These are phyloP conservation scores for Cairina moschata DNA, from an alignment of 2,113 vertebrate species.

Conservation along the genomic window DNA sequence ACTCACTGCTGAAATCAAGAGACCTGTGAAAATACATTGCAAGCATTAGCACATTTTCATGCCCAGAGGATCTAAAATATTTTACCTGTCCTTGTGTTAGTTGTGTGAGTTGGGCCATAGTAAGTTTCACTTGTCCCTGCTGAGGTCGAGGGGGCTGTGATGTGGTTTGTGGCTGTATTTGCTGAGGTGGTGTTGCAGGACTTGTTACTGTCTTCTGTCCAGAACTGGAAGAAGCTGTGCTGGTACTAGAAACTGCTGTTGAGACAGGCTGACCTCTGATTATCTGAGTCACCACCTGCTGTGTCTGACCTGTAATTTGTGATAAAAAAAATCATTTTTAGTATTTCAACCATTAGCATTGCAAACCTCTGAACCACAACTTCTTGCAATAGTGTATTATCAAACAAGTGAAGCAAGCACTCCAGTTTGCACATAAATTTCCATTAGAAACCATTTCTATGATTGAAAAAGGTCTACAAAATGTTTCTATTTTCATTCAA, in stretches of 20 bases:
- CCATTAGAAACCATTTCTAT: background rate
- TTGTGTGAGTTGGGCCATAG: constrained; percentile 96
- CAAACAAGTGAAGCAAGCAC: background rate
- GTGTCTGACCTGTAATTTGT: constrained; percentile 80
- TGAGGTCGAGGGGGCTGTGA: constrained; percentile 82
- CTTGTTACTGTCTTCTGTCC: constrained; percentile 77
- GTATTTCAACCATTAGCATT: background rate
- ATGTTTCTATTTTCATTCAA: background rate
- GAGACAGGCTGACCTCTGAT: constrained; percentile 85
- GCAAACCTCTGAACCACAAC: background rate
- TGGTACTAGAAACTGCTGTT: constrained; percentile 78
- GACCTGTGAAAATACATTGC: fast-evolving
- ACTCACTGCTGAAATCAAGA: background rate
- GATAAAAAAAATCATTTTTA: background rate
- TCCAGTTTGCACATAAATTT: background rate
- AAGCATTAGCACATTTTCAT: background rate
- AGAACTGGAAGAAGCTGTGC: constrained; percentile 68
- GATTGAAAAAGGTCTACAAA: background rate
- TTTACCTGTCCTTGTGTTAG: constrained; percentile 95
- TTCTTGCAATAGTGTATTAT: background rate
- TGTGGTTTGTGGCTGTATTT: constrained; percentile 64
- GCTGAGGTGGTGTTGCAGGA: constrained; percentile 66
- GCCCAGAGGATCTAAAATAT: background rate
- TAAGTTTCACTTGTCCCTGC: constrained; percentile 98
- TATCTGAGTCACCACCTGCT: constrained; percentile 86